Conservation (phyloP, 2,797 vertebrate genomes). For the Tragopan temminckii region DNA sequence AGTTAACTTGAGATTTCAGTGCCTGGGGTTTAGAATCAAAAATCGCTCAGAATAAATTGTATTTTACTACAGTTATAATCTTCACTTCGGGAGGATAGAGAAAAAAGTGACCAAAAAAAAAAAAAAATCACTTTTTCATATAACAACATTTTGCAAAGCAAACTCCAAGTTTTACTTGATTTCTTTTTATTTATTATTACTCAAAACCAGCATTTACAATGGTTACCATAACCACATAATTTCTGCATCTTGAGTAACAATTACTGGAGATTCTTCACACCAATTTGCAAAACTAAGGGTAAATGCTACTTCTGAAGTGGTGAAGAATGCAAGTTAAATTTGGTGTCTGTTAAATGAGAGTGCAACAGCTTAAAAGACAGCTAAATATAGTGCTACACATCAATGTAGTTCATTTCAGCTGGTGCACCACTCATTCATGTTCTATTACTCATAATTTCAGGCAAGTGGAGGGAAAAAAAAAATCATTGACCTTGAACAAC, state of each 20-base stretch:
- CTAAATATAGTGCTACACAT: slow-evolving; percentile 51
- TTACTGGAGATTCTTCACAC: not conserved
- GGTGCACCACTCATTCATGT: slow-evolving; percentile 39
- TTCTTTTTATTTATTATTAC: not conserved
- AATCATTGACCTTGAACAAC: slow-evolving; percentile 80
- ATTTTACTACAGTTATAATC: not conserved
- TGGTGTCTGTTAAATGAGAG: slow-evolving; percentile 38
- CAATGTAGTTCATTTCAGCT: slow-evolving; percentile 68
- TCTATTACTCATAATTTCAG: slow-evolving; percentile 63
- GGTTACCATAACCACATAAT: not conserved
- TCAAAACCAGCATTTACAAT: not conserved
- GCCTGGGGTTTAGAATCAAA: not conserved
- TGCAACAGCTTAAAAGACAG: slow-evolving; percentile 34
- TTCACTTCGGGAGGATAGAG: not conserved
- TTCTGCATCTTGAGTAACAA: slow-evolving; percentile 9
- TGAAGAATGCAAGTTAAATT: slow-evolving; percentile 11
- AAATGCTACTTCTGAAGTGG: slow-evolving; percentile 2
- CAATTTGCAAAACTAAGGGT: not conserved
- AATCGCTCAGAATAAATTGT: not conserved
- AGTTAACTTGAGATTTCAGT: not conserved
- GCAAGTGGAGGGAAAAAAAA: slow-evolving; percentile 50
- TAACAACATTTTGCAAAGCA: not conserved
- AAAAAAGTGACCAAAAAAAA: not conserved
- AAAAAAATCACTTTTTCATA: not conserved
- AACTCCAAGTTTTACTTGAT: not conserved